These are phyloP conservation scores for Rhipidura dahli DNA, from an alignment of 2,113 vertebrate species.

Conservation along the genomic window DNA sequence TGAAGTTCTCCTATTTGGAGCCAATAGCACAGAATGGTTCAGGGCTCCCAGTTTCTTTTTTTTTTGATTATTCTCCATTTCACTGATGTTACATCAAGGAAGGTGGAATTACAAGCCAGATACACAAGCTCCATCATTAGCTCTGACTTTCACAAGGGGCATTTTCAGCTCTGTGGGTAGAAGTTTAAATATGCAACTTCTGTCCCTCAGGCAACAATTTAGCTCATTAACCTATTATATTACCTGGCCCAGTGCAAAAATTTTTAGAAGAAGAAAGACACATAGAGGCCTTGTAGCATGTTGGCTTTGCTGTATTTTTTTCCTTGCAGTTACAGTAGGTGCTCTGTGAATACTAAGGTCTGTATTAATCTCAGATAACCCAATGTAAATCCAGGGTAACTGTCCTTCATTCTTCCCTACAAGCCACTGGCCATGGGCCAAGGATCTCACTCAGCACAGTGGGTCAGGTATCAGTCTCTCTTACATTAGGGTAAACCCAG, in stretches of 20 bases:
- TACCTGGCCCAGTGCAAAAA: constrained; percentile 13
- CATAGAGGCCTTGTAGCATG: background rate
- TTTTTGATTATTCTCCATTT: background rate
- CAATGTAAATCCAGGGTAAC: background rate
- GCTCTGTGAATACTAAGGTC: constrained; percentile 5
- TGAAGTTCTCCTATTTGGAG: background rate
- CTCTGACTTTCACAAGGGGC: background rate
- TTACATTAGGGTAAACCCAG: constrained; percentile 2
- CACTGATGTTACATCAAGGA: background rate
- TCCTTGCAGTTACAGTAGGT: constrained; percentile 13
- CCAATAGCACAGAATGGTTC: background rate
- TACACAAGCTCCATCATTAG: background rate
- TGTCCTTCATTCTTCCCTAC: constrained; percentile 29
- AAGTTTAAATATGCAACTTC: background rate
- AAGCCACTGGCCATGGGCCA: background rate
- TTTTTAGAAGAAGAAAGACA: background rate
- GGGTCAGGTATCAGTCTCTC: background rate
- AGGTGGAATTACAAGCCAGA: background rate
- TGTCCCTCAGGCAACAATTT: constrained; percentile 14
- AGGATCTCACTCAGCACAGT: constrained; percentile 10
- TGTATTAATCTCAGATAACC: constrained; percentile 16
- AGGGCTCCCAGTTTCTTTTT: background rate
- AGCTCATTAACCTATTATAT: constrained; percentile 29
- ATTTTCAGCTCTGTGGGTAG: background rate
- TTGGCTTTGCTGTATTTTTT: constrained; percentile 12